phyloP scores from a whole-genome alignment of 2,888 invertebrate species.

The Heliothis peltigera region DNA sequence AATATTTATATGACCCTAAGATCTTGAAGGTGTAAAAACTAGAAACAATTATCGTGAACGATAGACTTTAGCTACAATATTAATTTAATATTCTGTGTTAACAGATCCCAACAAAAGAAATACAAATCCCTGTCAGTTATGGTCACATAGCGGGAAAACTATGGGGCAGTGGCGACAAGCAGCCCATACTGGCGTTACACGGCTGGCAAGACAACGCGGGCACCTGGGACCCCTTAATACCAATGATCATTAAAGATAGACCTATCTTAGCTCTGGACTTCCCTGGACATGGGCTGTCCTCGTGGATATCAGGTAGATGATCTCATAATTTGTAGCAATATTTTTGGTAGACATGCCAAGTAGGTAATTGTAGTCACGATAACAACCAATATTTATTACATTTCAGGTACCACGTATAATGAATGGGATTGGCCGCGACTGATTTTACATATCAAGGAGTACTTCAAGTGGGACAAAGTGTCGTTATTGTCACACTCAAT shows the following conservation, averaged over 20 bases:
- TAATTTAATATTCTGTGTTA: conserved; percentile 27
- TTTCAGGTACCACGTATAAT: conserved; percentile 83
- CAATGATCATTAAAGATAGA: conserved; percentile 84
- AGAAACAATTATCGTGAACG: background rate
- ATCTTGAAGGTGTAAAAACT: background rate
- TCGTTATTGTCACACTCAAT: conserved; percentile 92
- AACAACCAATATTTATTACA: background rate
- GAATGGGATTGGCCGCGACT: conserved; percentile 80
- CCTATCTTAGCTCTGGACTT: conserved; percentile 91
- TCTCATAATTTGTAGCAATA: too few relatives aligned
- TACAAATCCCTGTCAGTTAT: conserved; percentile 92
- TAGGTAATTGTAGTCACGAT: too few relatives aligned
- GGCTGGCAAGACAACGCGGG: conserved; percentile 95
- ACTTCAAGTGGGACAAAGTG: conserved; percentile 92
- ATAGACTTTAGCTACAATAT: too few relatives aligned
- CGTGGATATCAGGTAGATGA: conserved; percentile 90
- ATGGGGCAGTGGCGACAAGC: conserved; percentile 91
- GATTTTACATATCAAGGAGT: conserved; percentile 90
- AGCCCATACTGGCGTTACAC: conserved; percentile 93
- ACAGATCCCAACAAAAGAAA: conserved; percentile 89
- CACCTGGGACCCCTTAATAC: conserved; percentile 92
- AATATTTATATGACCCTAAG: too few relatives aligned
- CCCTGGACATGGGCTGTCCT: conserved; percentile 93
- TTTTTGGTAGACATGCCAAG: background rate
- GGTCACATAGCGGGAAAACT: conserved; percentile 92